Conservation (phyloP, 2,797 vertebrate genomes). For the Helicolenus hilgendorfi region DNA sequence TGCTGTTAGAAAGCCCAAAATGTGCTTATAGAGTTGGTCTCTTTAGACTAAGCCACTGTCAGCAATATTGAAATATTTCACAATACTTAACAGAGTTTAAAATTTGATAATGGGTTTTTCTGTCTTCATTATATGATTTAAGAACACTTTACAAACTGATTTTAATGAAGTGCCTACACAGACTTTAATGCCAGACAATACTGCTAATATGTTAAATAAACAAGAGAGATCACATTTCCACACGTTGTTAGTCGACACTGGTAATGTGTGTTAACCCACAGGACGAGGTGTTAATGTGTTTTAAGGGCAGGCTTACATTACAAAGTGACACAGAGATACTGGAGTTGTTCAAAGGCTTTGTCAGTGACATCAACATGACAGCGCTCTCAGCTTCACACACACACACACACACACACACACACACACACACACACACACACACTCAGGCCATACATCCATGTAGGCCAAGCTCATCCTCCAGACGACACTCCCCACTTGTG, state of each 20-base stretch:
- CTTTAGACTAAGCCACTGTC: neutral
- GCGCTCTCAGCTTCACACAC: neutral
- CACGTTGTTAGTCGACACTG: neutral
- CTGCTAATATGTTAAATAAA: neutral
- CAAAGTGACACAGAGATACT: conserved; percentile 42
- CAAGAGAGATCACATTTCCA: conserved; percentile 6
- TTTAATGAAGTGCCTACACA: neutral
- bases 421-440: conserved; percentile 6
- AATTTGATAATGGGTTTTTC: neutral
- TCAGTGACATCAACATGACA: conserved; percentile 44
- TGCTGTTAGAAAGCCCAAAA: neutral
- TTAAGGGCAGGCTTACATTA: conserved; percentile 38
- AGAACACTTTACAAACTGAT: neutral
- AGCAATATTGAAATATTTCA: neutral
- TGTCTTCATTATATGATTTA: neutral
- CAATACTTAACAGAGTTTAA: neutral
- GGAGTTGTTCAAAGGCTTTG: conserved; percentile 30
- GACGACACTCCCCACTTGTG: conserved; percentile 2
- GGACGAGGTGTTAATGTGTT: conserved; percentile 52
- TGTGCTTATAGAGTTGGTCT: neutral
- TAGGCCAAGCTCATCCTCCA: conserved; percentile 6
- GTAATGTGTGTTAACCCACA: neutral
- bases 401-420: conserved; percentile 4
- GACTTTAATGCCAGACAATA: neutral
- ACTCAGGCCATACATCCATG: neutral